phyloP scores from a whole-genome alignment of 2,797 vertebrate genomes.

The Gallirallus australis region DNA sequence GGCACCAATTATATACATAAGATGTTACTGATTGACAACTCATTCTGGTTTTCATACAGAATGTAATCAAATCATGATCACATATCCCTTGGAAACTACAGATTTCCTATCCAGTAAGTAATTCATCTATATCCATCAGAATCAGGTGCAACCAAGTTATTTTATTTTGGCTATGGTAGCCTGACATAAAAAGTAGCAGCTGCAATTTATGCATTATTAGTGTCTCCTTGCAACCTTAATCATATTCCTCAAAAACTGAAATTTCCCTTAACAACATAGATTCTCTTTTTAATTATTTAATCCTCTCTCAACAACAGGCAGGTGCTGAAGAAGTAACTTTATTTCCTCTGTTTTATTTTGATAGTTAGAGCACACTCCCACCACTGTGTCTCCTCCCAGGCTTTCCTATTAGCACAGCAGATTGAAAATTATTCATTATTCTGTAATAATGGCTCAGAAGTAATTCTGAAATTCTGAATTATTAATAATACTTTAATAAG shows the following conservation, averaged over 20 bases:
- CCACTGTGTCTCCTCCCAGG: neutral
- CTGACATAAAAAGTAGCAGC: neutral
- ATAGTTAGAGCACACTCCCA: neutral
- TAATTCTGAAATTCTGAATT: neutral
- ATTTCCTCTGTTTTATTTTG: neutral
- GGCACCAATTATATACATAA: neutral
- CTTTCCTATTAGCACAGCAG: neutral
- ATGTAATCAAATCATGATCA: constrained; percentile 30
- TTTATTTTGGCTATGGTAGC: neutral
- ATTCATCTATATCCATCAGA: constrained; percentile 9
- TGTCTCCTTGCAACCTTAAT: neutral
- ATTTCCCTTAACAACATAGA: neutral
- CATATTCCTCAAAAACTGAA: neutral
- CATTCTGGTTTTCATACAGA: constrained; percentile 2
- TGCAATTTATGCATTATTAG: neutral
- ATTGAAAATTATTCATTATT: neutral
- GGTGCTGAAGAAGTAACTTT: neutral
- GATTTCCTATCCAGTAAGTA: constrained; percentile 7
- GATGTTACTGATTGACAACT: constrained; percentile 7
- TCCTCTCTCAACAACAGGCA: neutral
- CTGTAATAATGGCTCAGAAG: neutral
- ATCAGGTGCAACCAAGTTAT: constrained; percentile 14
- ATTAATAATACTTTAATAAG: neutral
- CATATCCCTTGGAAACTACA: neutral
- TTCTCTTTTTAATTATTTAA: neutral